Conservation (phyloP, 2,797 vertebrate genomes). For the Enteromius viviparus region DNA sequence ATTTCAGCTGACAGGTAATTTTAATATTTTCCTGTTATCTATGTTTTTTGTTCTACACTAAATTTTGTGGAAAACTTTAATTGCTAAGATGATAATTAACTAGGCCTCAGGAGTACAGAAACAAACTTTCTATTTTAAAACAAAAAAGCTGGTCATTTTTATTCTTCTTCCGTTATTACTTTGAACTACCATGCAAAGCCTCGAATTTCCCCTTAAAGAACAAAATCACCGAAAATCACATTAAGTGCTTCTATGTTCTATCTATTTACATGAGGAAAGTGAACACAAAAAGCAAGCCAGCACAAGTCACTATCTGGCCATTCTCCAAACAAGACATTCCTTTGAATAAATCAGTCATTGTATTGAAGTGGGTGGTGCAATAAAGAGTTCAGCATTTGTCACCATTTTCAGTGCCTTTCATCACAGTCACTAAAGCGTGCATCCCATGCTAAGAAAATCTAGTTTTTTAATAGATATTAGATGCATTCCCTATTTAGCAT, state of each 20-base stretch:
- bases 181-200: background rate
- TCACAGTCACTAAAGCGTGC: conserved; percentile 18
- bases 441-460: background rate
- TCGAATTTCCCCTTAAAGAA: background rate
- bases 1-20: background rate
- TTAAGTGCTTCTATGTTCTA: conserved; percentile 31
- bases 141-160: background rate
- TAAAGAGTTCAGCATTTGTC: conserved; percentile 50
- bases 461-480: conserved; percentile 1
- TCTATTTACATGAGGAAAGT: conserved; percentile 49
- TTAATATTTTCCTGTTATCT: background rate
- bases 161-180: conserved; percentile 7
- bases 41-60: background rate
- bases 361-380: conserved; percentile 51
- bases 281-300: conserved; percentile 39
- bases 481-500: background rate
- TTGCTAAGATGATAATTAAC: background rate
- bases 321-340: conserved; percentile 59
- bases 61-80: background rate
- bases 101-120: background rate
- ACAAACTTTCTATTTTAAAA: background rate
- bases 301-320: conserved; percentile 56
- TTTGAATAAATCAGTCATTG: conserved; percentile 62
- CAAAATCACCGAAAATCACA: conserved; percentile 1
- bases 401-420: conserved; percentile 40